Base-by-base conservation (phyloP, 2,888 invertebrate species). In the Folsomia candida region DNA sequence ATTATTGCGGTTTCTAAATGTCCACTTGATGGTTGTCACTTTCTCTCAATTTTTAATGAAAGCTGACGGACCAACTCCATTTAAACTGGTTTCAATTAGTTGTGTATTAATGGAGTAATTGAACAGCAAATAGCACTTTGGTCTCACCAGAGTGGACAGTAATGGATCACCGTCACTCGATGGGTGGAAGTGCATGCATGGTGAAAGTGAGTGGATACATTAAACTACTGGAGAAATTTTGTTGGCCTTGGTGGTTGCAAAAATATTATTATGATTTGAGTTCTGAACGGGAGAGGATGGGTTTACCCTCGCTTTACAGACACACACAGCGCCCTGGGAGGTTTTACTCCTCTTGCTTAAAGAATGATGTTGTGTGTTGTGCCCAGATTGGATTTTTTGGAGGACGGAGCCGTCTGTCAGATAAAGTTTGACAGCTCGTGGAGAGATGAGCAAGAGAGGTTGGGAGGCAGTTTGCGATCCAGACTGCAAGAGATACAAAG, bases 391-490 rank as follows among this genome's bases (percentile, higher is more conserved):
- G 68, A 76, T 69, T 70, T 72, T 29, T 69, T 68, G 29, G 70
- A 75, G n/a, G 65, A 67, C 9, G 47, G 70, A 51, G 63, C 63
- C 4, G 73, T 73, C 47, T 76, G 75, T 64, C 68, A 74, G 29
- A 72, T 80, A 58, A 71, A 70, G 65, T 51, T 79, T 61, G 77
- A 75, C 27, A 78, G 77, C 20, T 68, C 76, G 47, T 75, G 79
- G 74, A 75, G 76, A 57, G 67, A 77, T 58, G 72, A 68, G 37
- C 6, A 22, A 25, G 71, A 77, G 27, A 78, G 75, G 24, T 47
- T 79, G 47, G 59, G 72, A 72, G 76, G 80, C 72, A 69, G 63
- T 27, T 76, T 80, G 65, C 71, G 68, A 28, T 73, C 79, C 2
- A 51, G 71, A 20, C 67, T 67, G 47, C 67, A 78, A 51, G 22